Conservation (phyloP, 2,797 vertebrate species). For the Echeneis naucrates region DNA sequence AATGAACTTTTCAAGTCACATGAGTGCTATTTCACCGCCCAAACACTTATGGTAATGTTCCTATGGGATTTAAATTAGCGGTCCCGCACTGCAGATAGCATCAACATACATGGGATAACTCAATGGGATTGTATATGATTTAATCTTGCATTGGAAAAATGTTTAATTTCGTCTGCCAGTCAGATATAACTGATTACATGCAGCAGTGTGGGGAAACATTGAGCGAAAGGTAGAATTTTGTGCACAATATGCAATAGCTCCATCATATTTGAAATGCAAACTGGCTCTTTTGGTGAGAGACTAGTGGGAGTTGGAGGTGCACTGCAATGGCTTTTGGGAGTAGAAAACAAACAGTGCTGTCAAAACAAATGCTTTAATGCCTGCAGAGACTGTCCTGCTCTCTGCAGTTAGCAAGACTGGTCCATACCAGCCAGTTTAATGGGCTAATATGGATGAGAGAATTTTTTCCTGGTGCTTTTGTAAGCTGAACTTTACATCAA, state of each 20-base stretch:
- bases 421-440: constrained; percentile 77
- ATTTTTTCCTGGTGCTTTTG: constrained; percentile 81
- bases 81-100: constrained; percentile 36
- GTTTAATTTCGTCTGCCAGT: constrained; percentile 60
- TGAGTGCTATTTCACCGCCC: constrained; percentile 17
- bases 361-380: constrained; percentile 86
- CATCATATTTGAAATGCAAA: constrained; percentile 85
- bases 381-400: constrained; percentile 83
- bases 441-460: constrained; percentile 80
- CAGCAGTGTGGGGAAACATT: constrained; percentile 52
- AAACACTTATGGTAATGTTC: constrained; percentile 29
- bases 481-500: constrained; percentile 91
- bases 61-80: constrained; percentile 50
- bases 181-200: constrained; percentile 59
- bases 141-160: constrained; percentile 26
- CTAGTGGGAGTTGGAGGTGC: constrained; percentile 84
- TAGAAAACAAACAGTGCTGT: constrained; percentile 86
- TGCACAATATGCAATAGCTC: constrained; percentile 81
- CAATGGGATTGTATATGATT: constrained; percentile 30
- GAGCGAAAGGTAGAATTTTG: constrained; percentile 64
- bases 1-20: constrained; percentile 27
- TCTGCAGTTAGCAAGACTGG: constrained; percentile 80
- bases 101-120: constrained; percentile 6
- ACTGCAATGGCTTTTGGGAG: constrained; percentile 85
- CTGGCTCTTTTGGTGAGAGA: constrained; percentile 83